Conservation (phyloP, 2,888 invertebrate species). For the Nebria salina region DNA sequence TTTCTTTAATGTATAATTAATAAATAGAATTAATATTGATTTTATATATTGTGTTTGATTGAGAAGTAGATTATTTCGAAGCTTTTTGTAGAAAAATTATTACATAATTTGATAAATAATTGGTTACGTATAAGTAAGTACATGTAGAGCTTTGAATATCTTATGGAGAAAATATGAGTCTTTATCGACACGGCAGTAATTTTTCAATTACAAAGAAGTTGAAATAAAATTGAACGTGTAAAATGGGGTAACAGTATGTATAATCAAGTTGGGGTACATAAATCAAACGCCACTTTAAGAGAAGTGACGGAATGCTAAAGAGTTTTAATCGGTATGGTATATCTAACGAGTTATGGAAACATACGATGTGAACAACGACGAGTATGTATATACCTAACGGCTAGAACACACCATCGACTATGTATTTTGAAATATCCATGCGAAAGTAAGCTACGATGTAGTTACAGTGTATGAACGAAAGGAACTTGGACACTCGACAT, state of each 20-base stretch:
- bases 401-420: background rate
- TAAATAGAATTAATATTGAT: too few species aligned
- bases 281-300: constrained; percentile 36
- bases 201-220: constrained; percentile 43
- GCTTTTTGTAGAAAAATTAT: too few species aligned
- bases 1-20: too few species aligned
- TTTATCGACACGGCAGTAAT: background rate
- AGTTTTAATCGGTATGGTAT: constrained; percentile 38
- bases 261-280: constrained; percentile 36
- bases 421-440: constrained; percentile 2
- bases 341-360: constrained; percentile 45
- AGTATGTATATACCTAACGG: background rate
- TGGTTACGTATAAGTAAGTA: too few species aligned
- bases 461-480: constrained; percentile 3
- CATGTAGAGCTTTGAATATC: background rate
- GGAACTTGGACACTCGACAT: constrained; percentile 39
- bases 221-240: constrained; percentile 25
- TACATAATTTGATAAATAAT: too few species aligned
- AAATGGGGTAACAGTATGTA: constrained; percentile 6
- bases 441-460: background rate
- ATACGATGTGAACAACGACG: background rate
- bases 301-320: constrained; percentile 45
- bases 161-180: background rate
- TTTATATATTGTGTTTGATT: too few species aligned
- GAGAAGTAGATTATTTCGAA: too few species aligned